Evolutionary conservation across 92 coral and sea anemone species (phyloP), one percentile per base, ranked within the genome.

Genomic region (Phenganax stokvisi): DNA sequence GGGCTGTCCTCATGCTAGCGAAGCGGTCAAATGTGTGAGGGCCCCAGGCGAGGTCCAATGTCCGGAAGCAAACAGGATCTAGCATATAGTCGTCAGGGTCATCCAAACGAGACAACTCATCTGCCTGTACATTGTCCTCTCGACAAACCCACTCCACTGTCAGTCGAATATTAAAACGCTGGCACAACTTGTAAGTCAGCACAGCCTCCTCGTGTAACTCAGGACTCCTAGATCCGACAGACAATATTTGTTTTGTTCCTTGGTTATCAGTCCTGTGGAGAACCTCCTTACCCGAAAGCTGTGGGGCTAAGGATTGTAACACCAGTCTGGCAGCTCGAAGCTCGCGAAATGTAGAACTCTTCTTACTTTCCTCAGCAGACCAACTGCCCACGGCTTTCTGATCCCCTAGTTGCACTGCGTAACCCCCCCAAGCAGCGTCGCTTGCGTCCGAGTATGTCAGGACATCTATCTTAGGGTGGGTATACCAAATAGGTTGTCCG

Each of bases 381-480:
- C 90, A 87, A 85, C 86, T 82, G 4, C 89, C 90, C 9, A 79
- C 74, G 29, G 87, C 93, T 17, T 54, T 76, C 63, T 74, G 68
- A 28, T 81, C 89, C 27, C 80, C 84, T 64, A 85, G 51, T 54
- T 82, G 81, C 37, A 69, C 89, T 69, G 83, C 66, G 68, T 79
- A 71, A 9, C 92, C 92, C 47, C 47, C 47, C 5, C 47, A 89
- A 54, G 88, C 87, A 15, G 66, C 65, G n/a, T 85, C 89, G 65
- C 88, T 86, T 7, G 88, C 92, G 83, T 86, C 87, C 7, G 89
- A 89, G 76, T 72, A 86, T 9, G 91, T 47, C 29, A 79, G 25
- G 59, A 83, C 89, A 44, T 88, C 91, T 0, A 84, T 86, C 56
- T 79, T 85, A 0, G 85, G 91, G 72, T 84, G 67, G n/a, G 78